Evolutionary conservation across 2,113 vertebrate species (phyloP), one percentile per base, ranked within the genome.

Genomic region (Lichenostomus cassidix): DNA sequence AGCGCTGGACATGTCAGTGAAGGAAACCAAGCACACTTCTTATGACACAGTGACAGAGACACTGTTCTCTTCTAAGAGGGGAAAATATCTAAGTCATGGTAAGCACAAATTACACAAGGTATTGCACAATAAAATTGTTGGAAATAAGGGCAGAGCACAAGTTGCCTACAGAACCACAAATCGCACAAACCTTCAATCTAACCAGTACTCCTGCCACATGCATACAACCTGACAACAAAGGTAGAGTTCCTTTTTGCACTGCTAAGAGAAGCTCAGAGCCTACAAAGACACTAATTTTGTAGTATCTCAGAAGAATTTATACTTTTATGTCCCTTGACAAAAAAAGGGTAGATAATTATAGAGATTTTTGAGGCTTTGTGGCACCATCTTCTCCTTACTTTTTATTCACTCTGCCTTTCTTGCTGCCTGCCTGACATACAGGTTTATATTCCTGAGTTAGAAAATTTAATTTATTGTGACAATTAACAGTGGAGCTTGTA

Each of bases 1-100:
- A 97, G 99, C 99, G 4, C 99, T 99, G 94, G 46, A 64, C 50
- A n/a, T 2, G n/a, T 25, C 90, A 44, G 97, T 97, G 97, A 98
- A 99, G 98, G 98, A 98, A 97, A 95, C 1, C 8, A 27, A 20
- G 6, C 16, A 12, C 4, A 2, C 22, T 42, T 75, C 12, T 79
- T 27, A 13, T 56, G 56, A 63, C 27, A 1, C 7, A 19, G 2
- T 15, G 29, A 55, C 21, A 19, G 21, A 25, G 25, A 60, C 17
- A 19, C 21, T 9, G 0, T 6, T 63, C 10, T 24, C 25, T 59
- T 63, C 14, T 4, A 52, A 21, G 4, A 60, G 25, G 37, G n/a
- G 14, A 70, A 46, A 52, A 78, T 17, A 49, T 53, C 25, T 20
- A 42, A 58, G 18, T 24, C 75, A 39, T 1, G 11, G 25, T 18